Percentiles rank a stretch among this genome's conserved stretches.
These are phyloP conservation scores for Steromphala cineraria DNA, from an alignment of 2,888 invertebrate genomes.

Conservation along the genomic window DNA sequence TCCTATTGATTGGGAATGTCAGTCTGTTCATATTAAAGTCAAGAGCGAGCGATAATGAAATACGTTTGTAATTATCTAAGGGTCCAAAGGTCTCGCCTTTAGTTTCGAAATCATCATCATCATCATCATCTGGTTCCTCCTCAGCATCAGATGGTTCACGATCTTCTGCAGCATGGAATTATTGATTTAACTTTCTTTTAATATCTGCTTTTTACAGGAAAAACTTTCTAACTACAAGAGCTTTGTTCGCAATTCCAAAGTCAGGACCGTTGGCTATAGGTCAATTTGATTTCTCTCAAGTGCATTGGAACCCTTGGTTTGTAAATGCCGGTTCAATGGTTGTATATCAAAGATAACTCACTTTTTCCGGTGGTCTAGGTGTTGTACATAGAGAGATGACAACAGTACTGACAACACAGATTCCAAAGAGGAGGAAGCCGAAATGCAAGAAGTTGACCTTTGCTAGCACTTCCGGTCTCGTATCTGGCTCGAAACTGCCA, in stretches of 20 bases:
- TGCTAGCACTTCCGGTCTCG: conserved; percentile 53
- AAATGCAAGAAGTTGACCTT: conserved; percentile 71
- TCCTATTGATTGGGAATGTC: too few relatives aligned
- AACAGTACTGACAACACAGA: conserved; percentile 59
- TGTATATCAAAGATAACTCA: conserved; percentile 14
- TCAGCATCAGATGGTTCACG: conserved; percentile 50
- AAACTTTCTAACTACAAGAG: too few relatives aligned
- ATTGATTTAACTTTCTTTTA: too few relatives aligned
- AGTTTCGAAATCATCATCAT: conserved; percentile 42
- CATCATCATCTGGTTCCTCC: conserved; percentile 44
- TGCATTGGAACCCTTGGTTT: too few relatives aligned
- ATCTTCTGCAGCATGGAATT: conserved; percentile 52
- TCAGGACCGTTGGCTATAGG: too few relatives aligned
- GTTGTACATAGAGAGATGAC: conserved; percentile 57
- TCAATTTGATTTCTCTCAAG: too few relatives aligned
- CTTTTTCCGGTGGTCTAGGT: conserved; percentile 56
- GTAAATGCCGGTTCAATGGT: too few relatives aligned
- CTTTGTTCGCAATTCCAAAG: too few relatives aligned
- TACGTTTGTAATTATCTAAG: too few relatives aligned
- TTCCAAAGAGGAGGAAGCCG: conserved; percentile 63
- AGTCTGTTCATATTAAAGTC: too few relatives aligned
- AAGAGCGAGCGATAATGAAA: too few relatives aligned
- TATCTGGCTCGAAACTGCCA: conserved; percentile 65
- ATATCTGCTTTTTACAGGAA: too few relatives aligned
- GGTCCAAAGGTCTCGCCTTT: not conserved